A percentile compares a stretch with the other conserved stretches of the same genome.
Evolutionary conservation across 2,888 invertebrate species (phyloP).

Genomic region (Mimachlamys varia): DNA sequence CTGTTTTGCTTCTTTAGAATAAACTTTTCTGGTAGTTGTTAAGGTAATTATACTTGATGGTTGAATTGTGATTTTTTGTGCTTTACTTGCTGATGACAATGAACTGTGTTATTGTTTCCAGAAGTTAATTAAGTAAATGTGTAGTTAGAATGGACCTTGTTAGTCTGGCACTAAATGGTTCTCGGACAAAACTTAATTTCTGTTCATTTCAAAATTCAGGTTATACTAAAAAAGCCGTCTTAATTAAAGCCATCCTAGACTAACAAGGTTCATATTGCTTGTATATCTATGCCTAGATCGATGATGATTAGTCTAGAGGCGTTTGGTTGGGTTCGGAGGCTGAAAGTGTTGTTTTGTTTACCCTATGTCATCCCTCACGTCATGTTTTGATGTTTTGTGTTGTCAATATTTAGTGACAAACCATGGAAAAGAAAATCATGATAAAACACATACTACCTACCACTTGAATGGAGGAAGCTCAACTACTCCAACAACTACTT

Average conservation of each 20-base stretch:
- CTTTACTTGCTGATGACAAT: not conserved
- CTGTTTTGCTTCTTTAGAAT: too few species aligned
- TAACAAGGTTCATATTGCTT: not conserved
- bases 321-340: not conserved
- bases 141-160: not conserved
- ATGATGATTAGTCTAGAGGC: not conserved
- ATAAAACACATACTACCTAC: constrained; percentile 15
- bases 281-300: not conserved
- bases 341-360: not conserved
- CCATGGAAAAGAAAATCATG: constrained; percentile 30
- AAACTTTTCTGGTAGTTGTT: not conserved
- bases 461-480: not conserved
- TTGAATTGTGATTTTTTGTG: not conserved
- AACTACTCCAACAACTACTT: not conserved
- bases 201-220: not conserved
- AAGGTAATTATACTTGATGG: not conserved
- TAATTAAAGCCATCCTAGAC: not conserved
- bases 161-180: not conserved
- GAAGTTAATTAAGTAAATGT: not conserved
- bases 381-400: not conserved
- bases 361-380: not conserved
- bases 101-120: not conserved
- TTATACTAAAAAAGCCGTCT: too few species aligned
- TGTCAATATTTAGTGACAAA: constrained; percentile 16
- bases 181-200: not conserved